Conservation (phyloP, 2,113 vertebrate genomes). For the Carassius gibelio region DNA sequence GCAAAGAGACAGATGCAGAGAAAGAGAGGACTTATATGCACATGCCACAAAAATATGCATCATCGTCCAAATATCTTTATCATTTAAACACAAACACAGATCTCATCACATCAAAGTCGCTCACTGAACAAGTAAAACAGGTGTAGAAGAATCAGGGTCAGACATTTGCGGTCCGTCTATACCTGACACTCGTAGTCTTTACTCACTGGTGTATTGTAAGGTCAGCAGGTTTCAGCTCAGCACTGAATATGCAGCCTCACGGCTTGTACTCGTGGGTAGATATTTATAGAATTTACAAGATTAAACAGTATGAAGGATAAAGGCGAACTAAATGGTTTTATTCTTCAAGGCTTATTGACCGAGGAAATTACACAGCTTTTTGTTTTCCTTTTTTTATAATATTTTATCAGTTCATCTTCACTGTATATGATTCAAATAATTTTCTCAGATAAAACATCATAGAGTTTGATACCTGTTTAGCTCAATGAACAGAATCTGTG, state of each 20-base stretch:
- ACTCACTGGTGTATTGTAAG: slow-evolving; percentile 40
- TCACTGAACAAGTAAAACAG: neutral
- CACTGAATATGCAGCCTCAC: slow-evolving; percentile 42
- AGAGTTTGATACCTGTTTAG: neutral
- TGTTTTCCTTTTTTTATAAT: neutral
- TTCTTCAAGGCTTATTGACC: neutral
- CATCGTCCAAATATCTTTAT: neutral
- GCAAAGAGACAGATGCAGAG: slow-evolving; percentile 65
- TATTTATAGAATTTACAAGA: slow-evolving; percentile 48
- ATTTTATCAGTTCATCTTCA: neutral
- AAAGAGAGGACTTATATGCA: slow-evolving; percentile 9
- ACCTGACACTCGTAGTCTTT: neutral
- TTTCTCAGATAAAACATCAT: neutral
- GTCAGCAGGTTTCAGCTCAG: slow-evolving; percentile 52
- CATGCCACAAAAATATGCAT: neutral
- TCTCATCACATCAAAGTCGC: neutral
- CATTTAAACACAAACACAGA: neutral
- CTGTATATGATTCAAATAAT: neutral
- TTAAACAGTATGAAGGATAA: slow-evolving; percentile 13
- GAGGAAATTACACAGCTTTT: neutral
- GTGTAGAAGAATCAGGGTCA: neutral
- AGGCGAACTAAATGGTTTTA: neutral
- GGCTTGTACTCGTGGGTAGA: slow-evolving; percentile 35
- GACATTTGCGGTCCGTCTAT: neutral
- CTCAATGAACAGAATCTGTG: neutral